Evolutionary conservation across 2,888 invertebrate species (phyloP).

Genomic region (Creontiades dilutus): DNA sequence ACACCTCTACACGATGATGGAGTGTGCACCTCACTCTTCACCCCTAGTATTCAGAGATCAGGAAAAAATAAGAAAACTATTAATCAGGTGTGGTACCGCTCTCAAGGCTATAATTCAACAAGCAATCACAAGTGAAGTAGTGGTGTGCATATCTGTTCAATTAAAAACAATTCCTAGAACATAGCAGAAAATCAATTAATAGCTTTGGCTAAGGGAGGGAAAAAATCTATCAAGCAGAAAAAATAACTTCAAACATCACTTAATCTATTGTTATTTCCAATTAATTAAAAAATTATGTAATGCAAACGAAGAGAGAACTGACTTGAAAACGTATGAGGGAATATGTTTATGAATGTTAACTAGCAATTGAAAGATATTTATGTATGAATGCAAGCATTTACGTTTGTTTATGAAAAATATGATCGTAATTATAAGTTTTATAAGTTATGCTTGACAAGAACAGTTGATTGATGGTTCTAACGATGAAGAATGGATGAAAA

Average conservation of each 20-base stretch:
- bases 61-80: constrained; percentile 75
- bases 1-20: constrained; percentile 73
- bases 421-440: no score
- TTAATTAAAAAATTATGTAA: not conserved
- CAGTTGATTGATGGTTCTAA: no score
- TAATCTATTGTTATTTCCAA: constrained; percentile 37
- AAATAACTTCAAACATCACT: constrained; percentile 24
- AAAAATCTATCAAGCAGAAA: constrained; percentile 62
- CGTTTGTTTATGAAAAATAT: no score
- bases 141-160: constrained; percentile 63
- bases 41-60: constrained; percentile 73
- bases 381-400: no score
- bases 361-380: no score
- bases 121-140: constrained; percentile 69
- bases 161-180: constrained; percentile 70
- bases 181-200: constrained; percentile 69
- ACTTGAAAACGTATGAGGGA: not conserved
- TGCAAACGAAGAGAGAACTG: constrained; percentile 3
- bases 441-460: no score
- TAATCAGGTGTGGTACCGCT: constrained; percentile 73
- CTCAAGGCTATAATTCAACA: constrained; percentile 65
- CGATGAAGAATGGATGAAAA: no score
- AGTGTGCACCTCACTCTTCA: constrained; percentile 69
- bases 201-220: constrained; percentile 49
- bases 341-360: no score